These are phyloP conservation scores for Carposina sasakii DNA, from an alignment of 1,140 invertebrate genomes.

Conservation along the genomic window DNA sequence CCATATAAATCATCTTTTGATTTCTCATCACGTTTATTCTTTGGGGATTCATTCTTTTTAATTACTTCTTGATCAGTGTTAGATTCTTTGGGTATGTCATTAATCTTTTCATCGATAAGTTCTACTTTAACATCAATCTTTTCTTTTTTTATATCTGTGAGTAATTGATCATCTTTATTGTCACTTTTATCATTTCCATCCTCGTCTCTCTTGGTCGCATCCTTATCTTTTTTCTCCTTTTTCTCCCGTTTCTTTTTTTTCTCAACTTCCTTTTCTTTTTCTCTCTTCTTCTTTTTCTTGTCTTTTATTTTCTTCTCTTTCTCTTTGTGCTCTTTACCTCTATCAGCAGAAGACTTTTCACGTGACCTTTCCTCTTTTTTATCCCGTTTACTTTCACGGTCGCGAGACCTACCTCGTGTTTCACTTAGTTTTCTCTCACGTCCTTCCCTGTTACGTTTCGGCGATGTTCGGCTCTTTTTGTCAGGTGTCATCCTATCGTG, in stretches of 20 bases:
- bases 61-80: slow-evolving; percentile 10
- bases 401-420: slow-evolving; percentile 56
- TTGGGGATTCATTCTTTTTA: slow-evolving; percentile 21
- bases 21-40: slow-evolving; percentile 26
- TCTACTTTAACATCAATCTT: slow-evolving; percentile 18
- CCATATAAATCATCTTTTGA: slow-evolving; percentile 52
- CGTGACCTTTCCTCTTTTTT: slow-evolving; percentile 59
- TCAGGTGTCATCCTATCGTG: slow-evolving; percentile 55
- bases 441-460: slow-evolving; percentile 53
- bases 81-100: too few relatives aligned
- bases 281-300: slow-evolving; percentile 58
- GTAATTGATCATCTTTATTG: slow-evolving; percentile 2
- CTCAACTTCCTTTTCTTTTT: slow-evolving; percentile 55
- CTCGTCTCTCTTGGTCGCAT: slow-evolving; percentile 18
- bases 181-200: slow-evolving; percentile 25
- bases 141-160: slow-evolving; percentile 13
- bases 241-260: slow-evolving; percentile 50
- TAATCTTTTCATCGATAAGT: too few relatives aligned
- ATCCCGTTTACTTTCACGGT: slow-evolving; percentile 45
- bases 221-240: slow-evolving; percentile 21
- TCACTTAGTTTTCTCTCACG: slow-evolving; percentile 60
- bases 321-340: slow-evolving; percentile 58
- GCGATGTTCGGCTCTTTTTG: slow-evolving; percentile 49
- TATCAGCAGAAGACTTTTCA: slow-evolving; percentile 54
- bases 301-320: slow-evolving; percentile 68